Evolutionary conservation across 2,797 vertebrate genomes (phyloP).

Genomic region (Peromyscus attwateri): DNA sequence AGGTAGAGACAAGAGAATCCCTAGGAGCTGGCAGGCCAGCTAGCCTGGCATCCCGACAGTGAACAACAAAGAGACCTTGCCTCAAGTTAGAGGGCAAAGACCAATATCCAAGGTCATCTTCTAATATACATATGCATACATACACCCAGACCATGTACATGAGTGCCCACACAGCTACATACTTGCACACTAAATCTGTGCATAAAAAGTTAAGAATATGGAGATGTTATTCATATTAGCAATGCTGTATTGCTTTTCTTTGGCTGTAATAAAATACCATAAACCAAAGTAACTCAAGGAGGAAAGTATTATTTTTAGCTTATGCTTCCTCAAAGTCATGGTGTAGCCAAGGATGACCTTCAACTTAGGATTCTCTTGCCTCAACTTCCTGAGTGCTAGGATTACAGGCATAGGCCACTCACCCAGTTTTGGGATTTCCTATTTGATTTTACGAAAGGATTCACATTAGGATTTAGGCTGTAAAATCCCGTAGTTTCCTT

Average conservation of each 20-base stretch:
- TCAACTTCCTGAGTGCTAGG: neutral
- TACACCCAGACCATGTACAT: neutral
- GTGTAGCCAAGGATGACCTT: neutral
- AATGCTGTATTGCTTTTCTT: neutral
- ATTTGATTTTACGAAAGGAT: constrained; percentile 40
- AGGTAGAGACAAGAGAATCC: neutral
- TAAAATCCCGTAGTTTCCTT: neutral
- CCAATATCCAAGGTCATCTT: neutral
- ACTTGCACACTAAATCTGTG: neutral
- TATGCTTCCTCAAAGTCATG: neutral
- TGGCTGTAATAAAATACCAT: neutral
- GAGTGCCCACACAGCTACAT: neutral
- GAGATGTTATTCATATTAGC: neutral
- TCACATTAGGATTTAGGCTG: constrained; percentile 43
- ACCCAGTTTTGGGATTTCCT: neutral
- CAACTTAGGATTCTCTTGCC: neutral
- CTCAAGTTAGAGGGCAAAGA: neutral
- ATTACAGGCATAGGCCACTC: neutral
- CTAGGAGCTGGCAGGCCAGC: neutral
- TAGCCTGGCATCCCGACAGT: neutral
- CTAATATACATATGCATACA: neutral
- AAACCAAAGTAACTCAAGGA: neutral
- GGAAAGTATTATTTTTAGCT: neutral
- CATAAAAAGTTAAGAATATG: neutral
- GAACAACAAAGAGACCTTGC: neutral